These are phyloP conservation scores for Drosophila anomelani DNA, from an alignment of 2,888 invertebrate genomes.

Conservation along the genomic window DNA sequence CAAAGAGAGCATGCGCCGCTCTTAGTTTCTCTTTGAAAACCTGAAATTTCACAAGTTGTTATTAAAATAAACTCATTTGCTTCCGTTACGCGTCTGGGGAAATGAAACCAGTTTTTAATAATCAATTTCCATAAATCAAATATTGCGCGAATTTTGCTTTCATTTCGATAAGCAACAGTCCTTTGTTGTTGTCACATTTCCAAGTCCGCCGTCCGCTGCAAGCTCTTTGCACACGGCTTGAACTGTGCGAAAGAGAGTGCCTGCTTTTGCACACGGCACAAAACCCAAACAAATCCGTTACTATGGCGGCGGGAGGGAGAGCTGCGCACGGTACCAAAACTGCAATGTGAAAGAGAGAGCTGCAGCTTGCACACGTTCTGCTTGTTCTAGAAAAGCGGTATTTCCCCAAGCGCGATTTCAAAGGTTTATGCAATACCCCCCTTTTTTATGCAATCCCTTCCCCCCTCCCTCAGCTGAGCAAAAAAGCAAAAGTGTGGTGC, in stretches of 20 bases:
- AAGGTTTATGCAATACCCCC: conserved; percentile 29
- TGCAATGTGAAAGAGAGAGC: conserved; percentile 18
- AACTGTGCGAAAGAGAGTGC: conserved; percentile 30
- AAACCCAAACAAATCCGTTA: conserved; percentile 72
- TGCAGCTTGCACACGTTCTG: conserved; percentile 60
- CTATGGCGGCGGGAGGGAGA: conserved; percentile 57
- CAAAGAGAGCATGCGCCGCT: conserved; percentile 50
- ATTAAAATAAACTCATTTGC: conserved; percentile 36
- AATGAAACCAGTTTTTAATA: conserved; percentile 35
- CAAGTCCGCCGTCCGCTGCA: conserved; percentile 6
- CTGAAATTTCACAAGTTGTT: conserved; percentile 30
- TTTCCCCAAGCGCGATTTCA: conserved; percentile 25
- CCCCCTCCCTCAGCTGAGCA: conserved; percentile 22
- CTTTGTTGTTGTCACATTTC: conserved; percentile 13
- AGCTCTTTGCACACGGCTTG: conserved; percentile 65
- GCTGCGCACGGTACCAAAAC: conserved; percentile 65
- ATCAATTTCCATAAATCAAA: conserved; percentile 30
- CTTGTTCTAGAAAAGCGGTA: conserved; percentile 21
- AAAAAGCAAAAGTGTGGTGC: conserved; percentile 48
- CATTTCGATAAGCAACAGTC: conserved; percentile 20
- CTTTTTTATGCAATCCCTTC: conserved; percentile 6
- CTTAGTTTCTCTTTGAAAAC: conserved; percentile 26
- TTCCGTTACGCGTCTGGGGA: conserved; percentile 32
- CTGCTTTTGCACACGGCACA: conserved; percentile 69
- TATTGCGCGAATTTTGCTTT: conserved; percentile 38